phyloP scores from a whole-genome alignment of 2,888 invertebrate genomes.

The Rhodophaea formosa region DNA sequence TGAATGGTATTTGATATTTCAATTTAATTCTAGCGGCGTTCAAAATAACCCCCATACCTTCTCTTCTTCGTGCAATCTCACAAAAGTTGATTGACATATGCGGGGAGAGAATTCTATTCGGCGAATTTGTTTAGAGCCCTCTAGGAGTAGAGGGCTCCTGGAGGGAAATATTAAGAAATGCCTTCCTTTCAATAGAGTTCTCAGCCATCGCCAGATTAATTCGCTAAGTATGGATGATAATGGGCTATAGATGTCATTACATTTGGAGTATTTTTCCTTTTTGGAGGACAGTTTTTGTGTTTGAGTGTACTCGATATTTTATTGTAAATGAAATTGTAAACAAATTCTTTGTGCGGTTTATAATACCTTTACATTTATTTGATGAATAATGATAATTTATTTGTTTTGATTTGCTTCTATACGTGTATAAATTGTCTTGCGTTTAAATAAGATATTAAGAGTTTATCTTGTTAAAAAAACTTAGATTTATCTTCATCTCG shows the following conservation, averaged over 20 bases:
- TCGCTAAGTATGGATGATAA: constrained; percentile 29
- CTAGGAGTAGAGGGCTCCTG: too few relatives aligned
- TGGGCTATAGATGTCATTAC: constrained; percentile 23
- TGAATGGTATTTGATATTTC: not conserved
- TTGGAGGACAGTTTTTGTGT: not conserved
- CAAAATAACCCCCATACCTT: constrained; percentile 27
- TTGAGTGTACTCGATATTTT: too few relatives aligned
- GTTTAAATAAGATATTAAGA: too few relatives aligned
- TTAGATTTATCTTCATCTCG: too few relatives aligned
- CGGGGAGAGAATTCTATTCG: constrained; percentile 57
- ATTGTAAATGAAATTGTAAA: too few relatives aligned
- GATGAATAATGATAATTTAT: too few relatives aligned
- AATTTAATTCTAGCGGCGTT: not conserved
- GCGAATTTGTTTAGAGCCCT: constrained; percentile 65
- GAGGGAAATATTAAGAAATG: constrained; percentile 58
- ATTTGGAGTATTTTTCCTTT: not conserved
- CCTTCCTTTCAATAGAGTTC: constrained; percentile 48
- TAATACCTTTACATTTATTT: too few relatives aligned
- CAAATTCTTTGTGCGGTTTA: too few relatives aligned
- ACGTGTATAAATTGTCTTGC: too few relatives aligned
- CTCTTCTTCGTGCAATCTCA: constrained; percentile 58
- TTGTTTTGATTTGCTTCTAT: too few relatives aligned
- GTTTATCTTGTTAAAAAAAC: too few relatives aligned
- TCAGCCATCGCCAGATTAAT: constrained; percentile 45
- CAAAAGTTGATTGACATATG: constrained; percentile 70